Evolutionary conservation across 2,888 invertebrate genomes (phyloP).

Genomic region (Platycnemis pennipes): DNA sequence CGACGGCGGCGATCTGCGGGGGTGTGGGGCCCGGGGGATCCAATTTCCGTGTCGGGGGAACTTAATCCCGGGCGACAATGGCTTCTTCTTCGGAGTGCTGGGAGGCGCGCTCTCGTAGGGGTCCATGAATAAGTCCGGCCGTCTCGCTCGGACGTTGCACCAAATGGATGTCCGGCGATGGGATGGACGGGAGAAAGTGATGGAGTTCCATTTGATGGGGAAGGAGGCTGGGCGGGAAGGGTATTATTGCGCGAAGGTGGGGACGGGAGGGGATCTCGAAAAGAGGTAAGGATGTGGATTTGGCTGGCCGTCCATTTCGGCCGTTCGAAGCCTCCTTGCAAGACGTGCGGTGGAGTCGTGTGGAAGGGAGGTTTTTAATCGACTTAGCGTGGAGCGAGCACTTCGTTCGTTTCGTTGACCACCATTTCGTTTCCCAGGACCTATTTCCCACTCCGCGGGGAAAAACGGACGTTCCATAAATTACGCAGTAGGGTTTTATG

Average conservation of each 20-base stretch:
- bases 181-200: background rate
- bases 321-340: too few species aligned
- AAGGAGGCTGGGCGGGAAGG: background rate
- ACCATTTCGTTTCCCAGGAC: background rate
- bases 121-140: conserved; percentile 46
- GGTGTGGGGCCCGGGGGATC: conserved; percentile 41
- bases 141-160: conserved; percentile 15
- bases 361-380: background rate
- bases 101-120: background rate
- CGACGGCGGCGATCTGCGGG: too few species aligned
- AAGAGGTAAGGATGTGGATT: too few species aligned
- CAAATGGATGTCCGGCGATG: background rate
- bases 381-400: background rate
- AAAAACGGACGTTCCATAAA: too few species aligned
- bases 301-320: too few species aligned
- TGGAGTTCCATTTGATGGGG: background rate
- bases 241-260: background rate
- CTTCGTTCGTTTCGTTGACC: too few species aligned
- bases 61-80: conserved; percentile 57
- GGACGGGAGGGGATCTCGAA: background rate
- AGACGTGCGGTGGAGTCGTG: background rate
- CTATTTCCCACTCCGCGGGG: background rate
- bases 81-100: background rate
- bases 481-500: too few species aligned
- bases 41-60: conserved; percentile 45